Percentiles rank a stretch among this genome's conserved stretches.
These are phyloP conservation scores for Psettodes erumei DNA, from an alignment of 2,113 vertebrate genomes.

Conservation along the genomic window DNA sequence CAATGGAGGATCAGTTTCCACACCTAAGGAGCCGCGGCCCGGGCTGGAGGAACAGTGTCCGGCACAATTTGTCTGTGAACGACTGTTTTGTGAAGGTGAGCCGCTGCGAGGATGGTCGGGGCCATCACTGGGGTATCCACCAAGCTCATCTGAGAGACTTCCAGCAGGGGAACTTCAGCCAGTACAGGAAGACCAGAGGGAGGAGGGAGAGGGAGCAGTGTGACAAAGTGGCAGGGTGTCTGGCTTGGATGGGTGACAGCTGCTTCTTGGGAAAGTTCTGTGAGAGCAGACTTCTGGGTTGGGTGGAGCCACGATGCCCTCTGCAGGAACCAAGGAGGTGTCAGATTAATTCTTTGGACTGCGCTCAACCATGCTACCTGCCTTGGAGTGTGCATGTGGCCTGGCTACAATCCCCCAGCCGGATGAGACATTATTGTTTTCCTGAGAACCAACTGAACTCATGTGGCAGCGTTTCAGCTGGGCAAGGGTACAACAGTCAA, in stretches of 20 bases:
- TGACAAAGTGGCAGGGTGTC: background rate
- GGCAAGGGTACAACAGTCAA: background rate
- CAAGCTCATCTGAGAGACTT: slow-evolving; percentile 36
- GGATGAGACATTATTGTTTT: background rate
- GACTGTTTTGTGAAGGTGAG: slow-evolving; percentile 57
- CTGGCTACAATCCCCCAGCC: slow-evolving; percentile 3
- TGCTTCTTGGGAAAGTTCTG: background rate
- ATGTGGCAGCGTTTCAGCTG: background rate
- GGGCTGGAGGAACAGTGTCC: slow-evolving; percentile 60
- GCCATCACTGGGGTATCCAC: slow-evolving; percentile 47
- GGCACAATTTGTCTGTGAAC: slow-evolving; percentile 49
- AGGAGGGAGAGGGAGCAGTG: slow-evolving; percentile 44
- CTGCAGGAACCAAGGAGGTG: slow-evolving; percentile 37
- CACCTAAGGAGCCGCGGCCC: slow-evolving; percentile 67
- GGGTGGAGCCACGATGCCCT: slow-evolving; percentile 32
- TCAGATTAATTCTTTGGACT: slow-evolving; percentile 15
- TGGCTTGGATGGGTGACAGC: slow-evolving; percentile 19
- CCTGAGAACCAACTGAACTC: background rate
- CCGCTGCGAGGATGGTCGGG: slow-evolving; percentile 40
- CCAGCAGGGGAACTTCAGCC: slow-evolving; percentile 64
- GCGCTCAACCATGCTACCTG: background rate
- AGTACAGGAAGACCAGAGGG: slow-evolving; percentile 63
- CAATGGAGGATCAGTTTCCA: slow-evolving; percentile 77
- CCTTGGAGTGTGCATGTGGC: slow-evolving; percentile 6
- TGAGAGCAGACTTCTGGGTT: background rate